These are phyloP conservation scores for Idaea straminata DNA, from an alignment of 2,888 invertebrate genomes.

Conservation along the genomic window DNA sequence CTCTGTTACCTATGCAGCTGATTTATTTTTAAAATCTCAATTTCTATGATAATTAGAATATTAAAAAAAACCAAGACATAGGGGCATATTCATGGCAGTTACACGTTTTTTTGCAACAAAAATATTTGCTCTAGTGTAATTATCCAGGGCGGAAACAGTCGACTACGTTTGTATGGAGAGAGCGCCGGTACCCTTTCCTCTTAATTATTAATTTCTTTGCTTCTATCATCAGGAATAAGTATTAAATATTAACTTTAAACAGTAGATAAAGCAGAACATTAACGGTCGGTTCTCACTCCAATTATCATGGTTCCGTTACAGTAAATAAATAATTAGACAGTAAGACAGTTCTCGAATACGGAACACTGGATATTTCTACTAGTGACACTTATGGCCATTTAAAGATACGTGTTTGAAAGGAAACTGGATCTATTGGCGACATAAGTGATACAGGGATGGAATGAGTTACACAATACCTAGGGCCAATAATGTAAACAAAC, in stretches of 20 bases:
- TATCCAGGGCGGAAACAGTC: too few relatives aligned
- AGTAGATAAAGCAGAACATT: constrained; percentile 63
- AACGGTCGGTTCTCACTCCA: constrained; percentile 60
- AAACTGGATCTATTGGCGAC: not conserved
- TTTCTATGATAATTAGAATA: too few relatives aligned
- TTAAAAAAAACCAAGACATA: too few relatives aligned
- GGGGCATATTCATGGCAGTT: too few relatives aligned
- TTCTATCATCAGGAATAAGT: constrained; percentile 14
- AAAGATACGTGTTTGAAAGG: not conserved
- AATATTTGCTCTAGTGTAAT: too few relatives aligned
- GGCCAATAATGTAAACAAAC: not conserved
- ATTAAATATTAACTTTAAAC: constrained; percentile 20
- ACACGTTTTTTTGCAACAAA: too few relatives aligned
- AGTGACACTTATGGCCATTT: not conserved
- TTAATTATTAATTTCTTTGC: too few relatives aligned
- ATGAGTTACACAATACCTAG: not conserved
- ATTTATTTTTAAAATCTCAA: too few relatives aligned
- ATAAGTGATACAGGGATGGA: too few relatives aligned
- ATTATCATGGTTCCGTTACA: constrained; percentile 51
- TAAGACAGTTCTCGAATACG: constrained; percentile 5
- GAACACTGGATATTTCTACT: not conserved
- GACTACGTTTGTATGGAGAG: too few relatives aligned
- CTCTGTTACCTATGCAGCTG: too few relatives aligned
- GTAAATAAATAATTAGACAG: constrained; percentile 37
- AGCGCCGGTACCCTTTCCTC: too few relatives aligned